Evolutionary conservation across 35 echinoderm and acorn worm species (phyloP).

Genomic region (Eucidaris tribuloides): DNA sequence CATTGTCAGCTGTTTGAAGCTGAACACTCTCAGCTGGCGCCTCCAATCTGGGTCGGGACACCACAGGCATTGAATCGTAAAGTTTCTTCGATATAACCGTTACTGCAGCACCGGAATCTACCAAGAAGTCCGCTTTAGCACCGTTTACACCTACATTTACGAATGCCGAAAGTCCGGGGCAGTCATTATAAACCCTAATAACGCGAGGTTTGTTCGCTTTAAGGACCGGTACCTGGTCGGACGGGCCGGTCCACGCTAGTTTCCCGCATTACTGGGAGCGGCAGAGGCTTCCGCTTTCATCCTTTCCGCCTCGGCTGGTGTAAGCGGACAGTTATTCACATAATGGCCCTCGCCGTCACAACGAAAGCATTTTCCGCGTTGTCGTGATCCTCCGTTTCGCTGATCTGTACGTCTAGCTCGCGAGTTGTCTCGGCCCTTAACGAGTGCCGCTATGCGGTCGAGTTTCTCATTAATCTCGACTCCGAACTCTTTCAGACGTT

Average conservation of each 20-base stretch:
- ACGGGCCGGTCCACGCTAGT: too few species aligned
- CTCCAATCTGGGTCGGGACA: neutral
- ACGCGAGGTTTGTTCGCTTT: too few species aligned
- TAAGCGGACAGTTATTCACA: slow-evolving; percentile 6
- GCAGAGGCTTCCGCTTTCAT: too few species aligned
- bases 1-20: slow-evolving; percentile 15
- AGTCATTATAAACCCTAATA: neutral
- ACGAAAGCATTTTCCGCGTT: neutral
- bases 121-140: neutral
- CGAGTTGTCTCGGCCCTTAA: neutral
- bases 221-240: too few species aligned
- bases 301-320: too few species aligned
- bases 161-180: neutral
- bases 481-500: neutral
- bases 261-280: neutral
- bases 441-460: neutral
- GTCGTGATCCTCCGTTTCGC: neutral
- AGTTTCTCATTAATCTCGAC: neutral
- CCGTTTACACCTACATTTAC: neutral
- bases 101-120: slow-evolving; percentile 27
- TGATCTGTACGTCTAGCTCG: neutral
- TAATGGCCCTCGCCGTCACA: slow-evolving; percentile 20
- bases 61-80: neutral
- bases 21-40: neutral
- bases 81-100: slow-evolving; percentile 16